Percentiles rank a stretch among this genome's conserved stretches.
These are phyloP conservation scores for Acipenser transmontanus DNA, from an alignment of 2,797 vertebrate species.

Conservation along the genomic window DNA sequence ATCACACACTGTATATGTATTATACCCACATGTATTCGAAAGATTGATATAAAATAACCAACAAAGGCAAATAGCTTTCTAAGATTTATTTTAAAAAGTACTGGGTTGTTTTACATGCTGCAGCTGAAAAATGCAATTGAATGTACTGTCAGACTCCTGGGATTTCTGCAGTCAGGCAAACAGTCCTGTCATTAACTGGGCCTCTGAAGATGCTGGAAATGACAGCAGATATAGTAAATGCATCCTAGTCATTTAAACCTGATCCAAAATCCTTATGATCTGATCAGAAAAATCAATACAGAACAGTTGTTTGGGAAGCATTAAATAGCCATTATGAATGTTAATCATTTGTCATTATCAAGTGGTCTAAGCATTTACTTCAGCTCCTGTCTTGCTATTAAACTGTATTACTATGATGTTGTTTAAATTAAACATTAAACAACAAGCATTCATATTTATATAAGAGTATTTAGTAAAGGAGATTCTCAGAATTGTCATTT, in stretches of 20 bases:
- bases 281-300: slow-evolving; percentile 34
- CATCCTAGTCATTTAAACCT: slow-evolving; percentile 2
- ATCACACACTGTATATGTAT: too few relatives aligned
- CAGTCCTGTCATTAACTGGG: slow-evolving; percentile 7
- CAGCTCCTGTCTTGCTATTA: slow-evolving; percentile 7
- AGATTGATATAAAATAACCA: background rate
- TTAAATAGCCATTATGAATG: slow-evolving; percentile 35
- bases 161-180: slow-evolving; percentile 1
- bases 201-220: background rate
- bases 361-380: slow-evolving; percentile 9
- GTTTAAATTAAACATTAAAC: too few relatives aligned
- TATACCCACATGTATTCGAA: background rate
- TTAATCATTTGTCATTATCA: slow-evolving; percentile 17
- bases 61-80: background rate
- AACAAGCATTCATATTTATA: too few relatives aligned
- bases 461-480: too few relatives aligned
- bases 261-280: slow-evolving; percentile 20
- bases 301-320: slow-evolving; percentile 22
- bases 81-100: too few relatives aligned
- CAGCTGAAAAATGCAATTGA: too few relatives aligned
- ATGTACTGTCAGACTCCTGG: too few relatives aligned
- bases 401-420: background rate
- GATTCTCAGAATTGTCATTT: too few relatives aligned
- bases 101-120: too few relatives aligned
- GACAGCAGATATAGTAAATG: background rate